Base-by-base conservation (phyloP, 1,140 invertebrate species). In the Gerris buenoi region DNA sequence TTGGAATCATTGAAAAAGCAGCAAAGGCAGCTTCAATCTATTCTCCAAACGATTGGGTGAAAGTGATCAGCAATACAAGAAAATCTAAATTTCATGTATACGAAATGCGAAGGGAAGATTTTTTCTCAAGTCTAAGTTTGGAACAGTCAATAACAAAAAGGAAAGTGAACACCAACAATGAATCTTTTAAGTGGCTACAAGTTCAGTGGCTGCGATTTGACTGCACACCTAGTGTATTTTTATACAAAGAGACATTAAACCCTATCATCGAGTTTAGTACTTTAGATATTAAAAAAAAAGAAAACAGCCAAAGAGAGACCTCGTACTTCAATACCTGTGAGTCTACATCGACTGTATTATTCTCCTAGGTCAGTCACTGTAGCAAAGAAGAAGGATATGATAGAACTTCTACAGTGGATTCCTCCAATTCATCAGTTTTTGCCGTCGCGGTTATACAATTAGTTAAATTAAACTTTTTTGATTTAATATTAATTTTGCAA, bases 341-440 rank as follows among this genome's bases (percentile, higher is more conserved):
- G 66, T n/a, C 70, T 69, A 66, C 64, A 68, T 72, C 65, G 66
- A 69, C 68, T 72, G 67, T 71, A 71, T 59, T 68, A 22, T 29
- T 71, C 69, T 61, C 67, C 25, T 65, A 72, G 67, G 71, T 63
- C 65, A 70, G 64, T 71, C 68, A 72, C 68, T 69, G 66, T 68
- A 68, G 5, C 33, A 68, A 71, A 71, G 33, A 64, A 25, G 2
- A 22, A 61, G 22, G 59, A 61, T 25, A n/a, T 61, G 59, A 61
- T 10, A 25, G 5, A 3, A 22, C 14, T 65, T 27, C 22, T 33
- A 33, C 10, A 2, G n/a, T 65, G 46, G 15, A 65, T 65, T 14
- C 27, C 64, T 46, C 64, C 64, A 2, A 27, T 65, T 65, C 27
- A n/a, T n/a, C n/a, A n/a, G n/a, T n/a, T n/a, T n/a, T n/a, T n/a